Percentiles rank a stretch among this genome's conserved stretches.
These are phyloP conservation scores for Sebastes glaucus DNA, from an alignment of 2,797 vertebrate species.

Conservation along the genomic window DNA sequence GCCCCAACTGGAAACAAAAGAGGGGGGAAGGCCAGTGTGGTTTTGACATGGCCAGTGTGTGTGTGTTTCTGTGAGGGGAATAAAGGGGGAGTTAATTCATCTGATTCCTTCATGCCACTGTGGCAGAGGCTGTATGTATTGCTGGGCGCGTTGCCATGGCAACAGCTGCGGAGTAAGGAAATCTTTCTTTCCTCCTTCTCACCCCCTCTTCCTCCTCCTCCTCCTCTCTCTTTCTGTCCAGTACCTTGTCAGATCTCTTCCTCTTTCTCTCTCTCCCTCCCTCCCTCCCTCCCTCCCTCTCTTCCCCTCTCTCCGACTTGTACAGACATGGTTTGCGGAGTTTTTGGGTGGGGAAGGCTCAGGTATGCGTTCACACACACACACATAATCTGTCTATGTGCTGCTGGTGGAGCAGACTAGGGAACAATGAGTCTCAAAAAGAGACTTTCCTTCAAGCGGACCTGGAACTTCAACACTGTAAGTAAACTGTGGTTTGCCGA, in stretches of 20 bases:
- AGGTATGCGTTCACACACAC: conserved; percentile 77
- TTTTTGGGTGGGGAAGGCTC: conserved; percentile 81
- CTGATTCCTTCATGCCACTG: conserved; percentile 69
- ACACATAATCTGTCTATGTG: conserved; percentile 68
- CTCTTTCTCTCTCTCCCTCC: conserved; percentile 47
- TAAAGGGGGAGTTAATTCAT: conserved; percentile 50
- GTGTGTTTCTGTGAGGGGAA: conserved; percentile 20
- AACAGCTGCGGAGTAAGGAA: conserved; percentile 74
- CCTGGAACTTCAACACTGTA: conserved; percentile 75
- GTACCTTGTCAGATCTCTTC: conserved; percentile 68
- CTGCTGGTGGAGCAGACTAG: conserved; percentile 66
- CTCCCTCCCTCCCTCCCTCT: conserved; percentile 68
- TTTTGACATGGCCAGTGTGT: conserved; percentile 44
- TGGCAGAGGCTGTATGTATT: conserved; percentile 72
- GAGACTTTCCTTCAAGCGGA: conserved; percentile 84
- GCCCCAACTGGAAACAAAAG: conserved; percentile 64
- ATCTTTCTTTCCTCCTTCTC: conserved; percentile 49
- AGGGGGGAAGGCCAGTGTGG: conserved; percentile 16
- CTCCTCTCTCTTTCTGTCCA: conserved; percentile 40
- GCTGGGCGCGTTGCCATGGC: conserved; percentile 59
- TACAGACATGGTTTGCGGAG: conserved; percentile 84
- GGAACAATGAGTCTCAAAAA: conserved; percentile 84
- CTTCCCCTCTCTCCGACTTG: conserved; percentile 76
- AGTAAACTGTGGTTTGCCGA: conserved; percentile 69
- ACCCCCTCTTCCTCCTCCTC: neutral